A percentile compares a stretch with the other conserved stretches of the same genome.
Conservation (phyloP, 2,113 vertebrate species). For the Otis tarda region DNA sequence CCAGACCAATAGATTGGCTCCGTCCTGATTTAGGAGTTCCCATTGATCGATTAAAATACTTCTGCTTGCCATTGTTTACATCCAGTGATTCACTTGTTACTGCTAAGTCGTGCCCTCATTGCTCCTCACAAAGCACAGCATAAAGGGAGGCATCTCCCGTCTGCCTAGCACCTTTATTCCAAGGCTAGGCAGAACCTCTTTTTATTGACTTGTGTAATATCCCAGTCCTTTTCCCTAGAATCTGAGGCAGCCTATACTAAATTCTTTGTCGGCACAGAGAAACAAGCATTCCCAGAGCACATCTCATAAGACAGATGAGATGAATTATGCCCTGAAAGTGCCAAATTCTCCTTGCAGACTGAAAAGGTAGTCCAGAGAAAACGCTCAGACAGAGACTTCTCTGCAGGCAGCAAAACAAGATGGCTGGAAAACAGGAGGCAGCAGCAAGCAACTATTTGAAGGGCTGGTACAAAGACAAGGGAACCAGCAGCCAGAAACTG, state of each 20-base stretch:
- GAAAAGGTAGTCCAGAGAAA: neutral
- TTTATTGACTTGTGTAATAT: neutral
- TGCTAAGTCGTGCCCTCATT: neutral
- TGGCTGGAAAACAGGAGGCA: neutral
- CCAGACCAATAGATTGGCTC: neutral
- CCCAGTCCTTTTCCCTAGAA: neutral
- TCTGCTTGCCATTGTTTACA: neutral
- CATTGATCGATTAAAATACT: neutral
- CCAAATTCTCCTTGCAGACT: neutral
- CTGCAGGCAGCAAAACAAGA: neutral
- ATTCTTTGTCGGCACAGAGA: neutral
- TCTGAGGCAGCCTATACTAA: neutral
- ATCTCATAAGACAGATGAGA: neutral
- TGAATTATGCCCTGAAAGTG: neutral
- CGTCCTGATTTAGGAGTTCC: neutral
- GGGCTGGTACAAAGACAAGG: neutral
- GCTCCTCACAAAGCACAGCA: neutral
- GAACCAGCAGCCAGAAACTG: neutral
- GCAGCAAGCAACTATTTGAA: neutral
- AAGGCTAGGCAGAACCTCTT: neutral
- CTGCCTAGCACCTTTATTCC: neutral
- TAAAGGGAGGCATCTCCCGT: neutral
- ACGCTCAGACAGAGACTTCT: neutral
- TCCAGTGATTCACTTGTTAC: neutral
- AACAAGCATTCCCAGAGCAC: conserved; percentile 9